Conservation (phyloP, 2,888 invertebrate genomes). For the Stenolophus ochropezus region DNA sequence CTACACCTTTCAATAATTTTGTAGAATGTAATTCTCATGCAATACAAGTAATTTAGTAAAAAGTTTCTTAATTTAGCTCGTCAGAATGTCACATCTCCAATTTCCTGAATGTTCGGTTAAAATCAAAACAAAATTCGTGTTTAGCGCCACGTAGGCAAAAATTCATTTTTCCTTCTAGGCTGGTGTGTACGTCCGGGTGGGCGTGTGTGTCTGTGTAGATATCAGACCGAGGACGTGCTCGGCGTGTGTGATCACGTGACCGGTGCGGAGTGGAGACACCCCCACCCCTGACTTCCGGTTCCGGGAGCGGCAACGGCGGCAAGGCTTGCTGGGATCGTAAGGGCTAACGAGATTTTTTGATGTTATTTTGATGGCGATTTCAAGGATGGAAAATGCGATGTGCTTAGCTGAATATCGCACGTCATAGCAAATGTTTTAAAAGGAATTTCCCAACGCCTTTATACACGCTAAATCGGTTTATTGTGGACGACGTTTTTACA, state of each 20-base stretch:
- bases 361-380: conserved; percentile 34
- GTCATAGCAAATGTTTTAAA: background rate
- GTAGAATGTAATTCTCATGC: no score
- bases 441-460: background rate
- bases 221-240: conserved; percentile 4
- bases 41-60: no score
- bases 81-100: no score
- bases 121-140: conserved; percentile 18
- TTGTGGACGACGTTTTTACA: no score
- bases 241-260: conserved; percentile 25
- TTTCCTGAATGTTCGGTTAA: background rate
- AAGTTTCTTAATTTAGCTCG: no score
- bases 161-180: background rate
- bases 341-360: conserved; percentile 33
- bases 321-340: no score
- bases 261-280: background rate
- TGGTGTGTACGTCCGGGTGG: background rate
- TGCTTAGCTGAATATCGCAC: background rate
- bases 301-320: background rate
- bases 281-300: background rate
- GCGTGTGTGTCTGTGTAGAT: background rate
- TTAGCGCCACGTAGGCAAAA: conserved; percentile 8
- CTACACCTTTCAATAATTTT: no score
- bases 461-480: no score
- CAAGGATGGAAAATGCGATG: background rate